Base-by-base conservation (phyloP, 2,888 invertebrate genomes). In the Phyllotreta cruciferae region DNA sequence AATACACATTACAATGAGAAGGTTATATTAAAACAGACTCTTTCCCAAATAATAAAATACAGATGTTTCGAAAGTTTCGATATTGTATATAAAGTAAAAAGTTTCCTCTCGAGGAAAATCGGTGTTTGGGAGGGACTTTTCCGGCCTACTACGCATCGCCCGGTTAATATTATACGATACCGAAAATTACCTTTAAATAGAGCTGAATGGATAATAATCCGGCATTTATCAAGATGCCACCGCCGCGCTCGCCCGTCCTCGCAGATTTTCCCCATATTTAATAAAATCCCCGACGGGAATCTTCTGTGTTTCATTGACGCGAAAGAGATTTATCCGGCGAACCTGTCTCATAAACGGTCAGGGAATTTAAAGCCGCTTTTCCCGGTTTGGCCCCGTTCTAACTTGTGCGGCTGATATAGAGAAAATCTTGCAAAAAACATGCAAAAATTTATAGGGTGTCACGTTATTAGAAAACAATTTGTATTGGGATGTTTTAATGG, bases 11-110 rank as follows among this genome's bases (percentile, higher is more conserved):
- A 64, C 62, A 66, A 53, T 53, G 61, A 54, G 49, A 64, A 64
- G 60, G 57, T 66, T 64, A 64, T 64, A 66, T 66, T 66, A 64
- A 63, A 68, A 63, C 62, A 57, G 66, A 66, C 56, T 64, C 24
- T n/a, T n/a, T 1, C 49, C 34, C 41, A 53, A 47, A 55, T 63
- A 63, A 63, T 58, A 60, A 57, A 64, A 55, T 63, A 58, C 64
- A 64, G 60, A 64, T 68, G 68, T 60, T 49, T 53, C 34, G 24
- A 45, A 66, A 67, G 58, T 67, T 67, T 63, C 13, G 24, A 56
- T 64, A 62, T 56, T 56, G 44, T 56, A n/a, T n/a, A n/a, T n/a
- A 53, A 55, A 54, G 47, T 54, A 60, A 53, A 62, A 66, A 24
- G 24, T 50, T 54, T 50, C 50, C 24, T 24, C 24, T 24, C 24